A percentile compares a stretch with the other conserved stretches of the same genome.
These are phyloP conservation scores for Acromyrmex echinatior DNA, from an alignment of 1,140 invertebrate genomes.

Conservation along the genomic window DNA sequence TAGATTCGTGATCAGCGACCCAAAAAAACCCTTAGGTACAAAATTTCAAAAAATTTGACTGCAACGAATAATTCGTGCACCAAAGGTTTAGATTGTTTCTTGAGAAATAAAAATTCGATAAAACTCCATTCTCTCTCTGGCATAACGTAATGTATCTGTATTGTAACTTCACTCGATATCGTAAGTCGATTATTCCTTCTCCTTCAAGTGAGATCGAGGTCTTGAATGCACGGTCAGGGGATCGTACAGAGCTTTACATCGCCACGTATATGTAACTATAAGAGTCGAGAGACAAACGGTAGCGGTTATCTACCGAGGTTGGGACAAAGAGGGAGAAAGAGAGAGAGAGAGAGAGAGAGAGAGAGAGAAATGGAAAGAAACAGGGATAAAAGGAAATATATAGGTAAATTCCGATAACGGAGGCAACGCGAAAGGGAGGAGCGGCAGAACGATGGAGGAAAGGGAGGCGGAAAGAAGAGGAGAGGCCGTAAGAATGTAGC, in stretches of 20 bases:
- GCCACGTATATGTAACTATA: constrained; percentile 55
- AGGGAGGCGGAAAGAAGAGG: not conserved
- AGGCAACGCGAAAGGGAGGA: constrained; percentile 19
- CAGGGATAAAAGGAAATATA: constrained; percentile 56
- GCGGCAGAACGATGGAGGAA: not conserved
- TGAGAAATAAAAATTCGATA: constrained; percentile 8
- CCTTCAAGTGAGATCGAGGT: constrained; percentile 41
- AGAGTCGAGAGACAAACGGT: constrained; percentile 78
- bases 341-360: too few relatives aligned
- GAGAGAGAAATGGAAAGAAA: constrained; percentile 64
- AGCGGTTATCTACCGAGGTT: constrained; percentile 76
- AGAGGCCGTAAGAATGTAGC: constrained; percentile 66
- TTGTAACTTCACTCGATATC: constrained; percentile 46
- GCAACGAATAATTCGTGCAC: too few relatives aligned
- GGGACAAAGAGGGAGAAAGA: constrained; percentile 61
- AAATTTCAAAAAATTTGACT: too few relatives aligned
- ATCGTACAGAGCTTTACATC: constrained; percentile 69
- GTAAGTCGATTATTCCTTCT: constrained; percentile 47
- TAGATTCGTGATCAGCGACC: too few relatives aligned
- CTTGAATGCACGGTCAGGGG: constrained; percentile 64
- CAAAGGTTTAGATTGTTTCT: not conserved
- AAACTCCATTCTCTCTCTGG: constrained; percentile 14
- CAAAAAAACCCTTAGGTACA: too few relatives aligned
- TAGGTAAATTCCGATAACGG: constrained; percentile 58
- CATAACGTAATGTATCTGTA: not conserved